Evolutionary conservation across 2,797 vertebrate genomes (phyloP), one percentile per base, ranked within the genome.

Genomic region (Podargus strigoides): DNA sequence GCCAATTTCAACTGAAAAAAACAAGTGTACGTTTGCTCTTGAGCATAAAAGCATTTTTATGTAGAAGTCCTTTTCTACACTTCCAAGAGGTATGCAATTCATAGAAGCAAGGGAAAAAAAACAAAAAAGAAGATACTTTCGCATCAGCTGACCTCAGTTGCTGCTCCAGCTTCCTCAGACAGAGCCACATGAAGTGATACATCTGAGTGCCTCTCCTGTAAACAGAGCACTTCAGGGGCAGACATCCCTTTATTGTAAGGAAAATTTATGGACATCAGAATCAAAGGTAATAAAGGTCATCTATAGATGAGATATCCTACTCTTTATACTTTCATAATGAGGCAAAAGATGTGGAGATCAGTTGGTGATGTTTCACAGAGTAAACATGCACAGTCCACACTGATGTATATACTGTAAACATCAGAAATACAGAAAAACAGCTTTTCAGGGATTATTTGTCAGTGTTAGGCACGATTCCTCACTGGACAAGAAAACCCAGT

Each of bases 291-390:
- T 24, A 67, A 58, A 42, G 6, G 28, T 55, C 24, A 66, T 32
- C 19, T 67, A 3, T 7, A 81, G 12, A 53, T 41, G 14, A 76
- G 7, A 46, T n/a, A 30, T 14, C 17, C 17, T 14, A 3, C 0
- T 68, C 9, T 30, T 56, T 21, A 21, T 30, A 11, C 5, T 41
- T 64, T 62, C 62, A 14, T 22, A 52, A 21, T 20, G 12, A 26
- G 23, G 14, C 6, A 27, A 63, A 76, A 56, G 11, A 6, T 14
- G 20, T 21, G 20, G 30, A 81, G 12, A 39, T 21, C 24, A 37
- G 21, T 21, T n/a, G 0, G 0, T 20, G 24, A 32, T n/a, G 36
- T 93, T 80, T 58, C 1, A 0, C 13, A 3, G 13, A 2, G 0
- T 36, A 15, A 47, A 44, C 7, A 3, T 23, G 36, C 17, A 30